These are phyloP conservation scores for Oeneis ivallda DNA, from an alignment of 2,888 invertebrate species.

Conservation along the genomic window DNA sequence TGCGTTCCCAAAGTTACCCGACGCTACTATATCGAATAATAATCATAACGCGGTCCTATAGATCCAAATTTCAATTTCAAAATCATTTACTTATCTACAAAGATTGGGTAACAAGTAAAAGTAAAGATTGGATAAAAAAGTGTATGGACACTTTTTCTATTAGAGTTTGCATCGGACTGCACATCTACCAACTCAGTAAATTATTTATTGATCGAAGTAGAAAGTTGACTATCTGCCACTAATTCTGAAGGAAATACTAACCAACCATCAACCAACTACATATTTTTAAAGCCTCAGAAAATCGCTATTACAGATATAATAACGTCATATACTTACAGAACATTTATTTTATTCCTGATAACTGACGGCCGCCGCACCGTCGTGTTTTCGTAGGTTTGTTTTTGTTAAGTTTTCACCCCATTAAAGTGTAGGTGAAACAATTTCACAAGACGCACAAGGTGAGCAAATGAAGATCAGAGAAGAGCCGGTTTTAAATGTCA, in stretches of 20 bases:
- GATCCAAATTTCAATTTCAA: too few relatives aligned
- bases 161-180: too few relatives aligned
- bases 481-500: slow-evolving; percentile 31
- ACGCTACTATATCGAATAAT: too few relatives aligned
- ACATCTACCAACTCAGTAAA: too few relatives aligned
- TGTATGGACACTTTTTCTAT: too few relatives aligned
- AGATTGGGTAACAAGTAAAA: too few relatives aligned
- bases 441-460: slow-evolving; percentile 11
- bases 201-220: not conserved
- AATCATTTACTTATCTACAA: too few relatives aligned
- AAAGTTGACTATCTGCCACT: not conserved
- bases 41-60: too few relatives aligned
- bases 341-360: not conserved
- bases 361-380: not conserved
- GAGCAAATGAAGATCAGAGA: slow-evolving; percentile 28
- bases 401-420: too few relatives aligned
- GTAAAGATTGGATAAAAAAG: too few relatives aligned
- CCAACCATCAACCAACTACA: not conserved
- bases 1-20: too few relatives aligned
- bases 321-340: not conserved
- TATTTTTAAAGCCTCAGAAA: not conserved
- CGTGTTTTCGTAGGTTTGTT: not conserved
- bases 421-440: not conserved
- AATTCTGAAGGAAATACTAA: not conserved
- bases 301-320: not conserved